These are phyloP conservation scores for Daubentonia madagascariensis DNA, from an alignment of 2,113 vertebrate genomes.

Conservation along the genomic window DNA sequence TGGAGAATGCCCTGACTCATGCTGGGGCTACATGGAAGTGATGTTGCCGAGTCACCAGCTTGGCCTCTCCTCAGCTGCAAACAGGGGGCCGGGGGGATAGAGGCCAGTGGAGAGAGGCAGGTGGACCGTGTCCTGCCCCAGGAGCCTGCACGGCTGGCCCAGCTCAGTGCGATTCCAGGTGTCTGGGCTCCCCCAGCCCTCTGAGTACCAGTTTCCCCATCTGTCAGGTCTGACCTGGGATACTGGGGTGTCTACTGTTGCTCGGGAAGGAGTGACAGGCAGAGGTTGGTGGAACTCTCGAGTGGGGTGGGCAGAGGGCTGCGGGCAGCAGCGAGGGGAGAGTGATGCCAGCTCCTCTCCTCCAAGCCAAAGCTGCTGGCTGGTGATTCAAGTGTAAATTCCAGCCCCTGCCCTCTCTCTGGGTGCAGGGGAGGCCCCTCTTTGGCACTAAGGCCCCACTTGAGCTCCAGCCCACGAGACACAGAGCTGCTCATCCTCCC, in stretches of 20 bases:
- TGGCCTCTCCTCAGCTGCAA: background rate
- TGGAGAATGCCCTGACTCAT: fast-evolving
- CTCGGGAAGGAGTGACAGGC: background rate
- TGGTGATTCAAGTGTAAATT: background rate
- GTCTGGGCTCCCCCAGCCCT: background rate
- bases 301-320: background rate
- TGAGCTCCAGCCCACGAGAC: background rate
- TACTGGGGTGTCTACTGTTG: too few species aligned
- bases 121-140: too few species aligned
- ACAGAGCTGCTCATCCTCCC: background rate
- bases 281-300: background rate
- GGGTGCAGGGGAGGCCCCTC: too few species aligned
- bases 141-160: background rate
- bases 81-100: fast-evolving
- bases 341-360: background rate
- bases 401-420: background rate
- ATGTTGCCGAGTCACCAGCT: fast-evolving
- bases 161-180: background rate
- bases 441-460: background rate
- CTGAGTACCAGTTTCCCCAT: background rate
- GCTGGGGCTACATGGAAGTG: background rate
- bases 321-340: background rate
- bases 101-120: background rate
- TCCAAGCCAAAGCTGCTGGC: background rate
- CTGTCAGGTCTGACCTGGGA: background rate